Conservation (phyloP, 2,113 vertebrate species). For the Anguilla japonica region DNA sequence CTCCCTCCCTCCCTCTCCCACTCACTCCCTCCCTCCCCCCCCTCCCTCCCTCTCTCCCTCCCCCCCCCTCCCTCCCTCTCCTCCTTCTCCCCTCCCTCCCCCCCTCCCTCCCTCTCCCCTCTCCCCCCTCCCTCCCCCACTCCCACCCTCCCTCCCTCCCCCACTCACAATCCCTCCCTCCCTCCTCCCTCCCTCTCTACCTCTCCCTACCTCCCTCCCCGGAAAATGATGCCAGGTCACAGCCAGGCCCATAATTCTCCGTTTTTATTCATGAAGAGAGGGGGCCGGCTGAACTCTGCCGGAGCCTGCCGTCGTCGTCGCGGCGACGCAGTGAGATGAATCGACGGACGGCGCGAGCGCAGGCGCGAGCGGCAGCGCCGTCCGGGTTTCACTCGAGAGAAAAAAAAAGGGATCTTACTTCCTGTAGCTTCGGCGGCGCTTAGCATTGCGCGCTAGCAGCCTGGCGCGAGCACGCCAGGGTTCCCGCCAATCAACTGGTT, state of each 20-base stretch:
- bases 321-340: neutral
- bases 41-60: too few relatives aligned
- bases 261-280: neutral
- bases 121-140: too few relatives aligned
- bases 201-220: too few relatives aligned
- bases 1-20: too few relatives aligned
- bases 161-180: too few relatives aligned
- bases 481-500: conserved; percentile 6
- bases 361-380: neutral
- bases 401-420: neutral
- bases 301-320: neutral
- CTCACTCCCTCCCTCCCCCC: too few relatives aligned
- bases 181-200: too few relatives aligned
- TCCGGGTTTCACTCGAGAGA: neutral
- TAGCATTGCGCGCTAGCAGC: neutral
- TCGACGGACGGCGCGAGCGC: neutral
- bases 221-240: too few relatives aligned
- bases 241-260: neutral
- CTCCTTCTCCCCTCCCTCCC: too few relatives aligned
- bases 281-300: neutral
- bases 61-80: too few relatives aligned
- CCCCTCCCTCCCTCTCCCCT: too few relatives aligned
- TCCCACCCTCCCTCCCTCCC: too few relatives aligned
- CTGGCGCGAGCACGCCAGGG: neutral
- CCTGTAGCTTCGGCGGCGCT: neutral